These are phyloP conservation scores for Drosophila obscura DNA, from an alignment of 1,140 invertebrate genomes.

Conservation along the genomic window DNA sequence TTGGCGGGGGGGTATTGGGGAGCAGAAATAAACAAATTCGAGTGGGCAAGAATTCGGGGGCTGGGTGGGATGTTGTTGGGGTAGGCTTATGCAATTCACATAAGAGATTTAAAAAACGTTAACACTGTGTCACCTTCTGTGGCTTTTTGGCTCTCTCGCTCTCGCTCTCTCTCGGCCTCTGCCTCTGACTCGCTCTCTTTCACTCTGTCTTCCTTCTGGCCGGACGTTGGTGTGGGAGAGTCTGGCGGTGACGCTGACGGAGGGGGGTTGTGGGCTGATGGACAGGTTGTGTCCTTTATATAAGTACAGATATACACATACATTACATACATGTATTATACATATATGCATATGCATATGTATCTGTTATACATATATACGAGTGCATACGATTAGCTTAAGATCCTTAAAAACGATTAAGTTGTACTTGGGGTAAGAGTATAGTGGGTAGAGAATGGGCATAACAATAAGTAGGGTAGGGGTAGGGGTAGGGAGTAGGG, in stretches of 20 bases:
- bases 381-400: constrained; percentile 12
- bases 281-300: not conserved
- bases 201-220: not conserved
- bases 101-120: constrained; percentile 39
- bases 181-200: not conserved
- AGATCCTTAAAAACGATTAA: constrained; percentile 28
- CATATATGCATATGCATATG: too few species aligned
- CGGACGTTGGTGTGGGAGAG: not conserved
- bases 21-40: too few species aligned
- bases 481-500: too few species aligned
- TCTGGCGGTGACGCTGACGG: not conserved
- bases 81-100: constrained; percentile 17
- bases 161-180: too few species aligned
- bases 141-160: too few species aligned
- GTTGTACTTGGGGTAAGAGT: constrained; percentile 35
- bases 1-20: too few species aligned
- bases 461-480: too few species aligned
- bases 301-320: too few species aligned
- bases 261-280: not conserved
- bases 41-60: too few species aligned
- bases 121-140: constrained; percentile 25
- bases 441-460: constrained; percentile 9
- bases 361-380: constrained; percentile 21
- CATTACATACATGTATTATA: too few species aligned
- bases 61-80: too few species aligned